These are phyloP conservation scores for Malurus alboscapulatus DNA, from an alignment of 2,113 vertebrate genomes.

Conservation along the genomic window DNA sequence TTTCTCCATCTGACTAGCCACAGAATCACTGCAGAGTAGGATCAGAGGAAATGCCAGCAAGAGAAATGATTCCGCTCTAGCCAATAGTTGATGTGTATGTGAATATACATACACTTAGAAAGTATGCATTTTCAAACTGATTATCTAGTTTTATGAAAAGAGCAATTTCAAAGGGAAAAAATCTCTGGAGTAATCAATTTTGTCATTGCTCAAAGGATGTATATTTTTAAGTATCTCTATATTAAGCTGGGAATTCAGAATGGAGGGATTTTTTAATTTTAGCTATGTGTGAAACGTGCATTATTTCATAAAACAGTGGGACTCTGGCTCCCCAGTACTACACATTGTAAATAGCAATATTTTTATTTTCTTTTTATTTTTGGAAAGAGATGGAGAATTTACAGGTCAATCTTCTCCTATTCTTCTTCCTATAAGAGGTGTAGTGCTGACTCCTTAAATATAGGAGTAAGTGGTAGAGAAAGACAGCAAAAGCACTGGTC, in stretches of 20 bases:
- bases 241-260: constrained; percentile 21
- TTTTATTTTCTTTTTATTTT: background rate
- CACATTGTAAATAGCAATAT: background rate
- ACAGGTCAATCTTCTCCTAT: background rate
- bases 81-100: background rate
- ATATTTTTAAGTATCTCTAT: background rate
- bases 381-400: background rate
- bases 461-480: background rate
- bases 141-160: background rate
- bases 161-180: background rate
- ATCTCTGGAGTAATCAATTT: background rate
- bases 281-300: background rate
- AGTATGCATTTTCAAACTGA: background rate
- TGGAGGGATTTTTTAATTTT: background rate
- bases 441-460: background rate
- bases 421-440: background rate
- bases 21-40: background rate
- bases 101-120: background rate
- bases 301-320: background rate
- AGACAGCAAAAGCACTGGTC: background rate
- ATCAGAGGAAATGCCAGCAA: background rate
- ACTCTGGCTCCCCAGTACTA: background rate
- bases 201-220: background rate
- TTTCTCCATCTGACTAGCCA: background rate
- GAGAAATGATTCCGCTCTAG: background rate